These are phyloP conservation scores for Channa maculata DNA, from an alignment of 2,113 vertebrate species.

Conservation along the genomic window DNA sequence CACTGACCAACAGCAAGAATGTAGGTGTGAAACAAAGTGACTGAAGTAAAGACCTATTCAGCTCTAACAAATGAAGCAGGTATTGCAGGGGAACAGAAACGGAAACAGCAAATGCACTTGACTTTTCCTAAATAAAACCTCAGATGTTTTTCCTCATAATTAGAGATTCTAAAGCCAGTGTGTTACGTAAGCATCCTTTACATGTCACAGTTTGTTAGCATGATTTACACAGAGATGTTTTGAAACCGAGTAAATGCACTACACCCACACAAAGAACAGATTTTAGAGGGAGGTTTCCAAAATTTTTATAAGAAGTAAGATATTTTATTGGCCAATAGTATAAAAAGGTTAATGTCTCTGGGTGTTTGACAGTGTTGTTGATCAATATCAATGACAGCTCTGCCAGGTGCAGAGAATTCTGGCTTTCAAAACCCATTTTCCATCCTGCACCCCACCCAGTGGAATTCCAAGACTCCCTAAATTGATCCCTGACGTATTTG, in stretches of 20 bases:
- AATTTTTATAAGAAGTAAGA: constrained; percentile 34
- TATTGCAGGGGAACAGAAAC: not conserved
- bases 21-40: not conserved
- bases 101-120: not conserved
- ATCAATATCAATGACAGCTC: constrained; percentile 34
- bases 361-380: constrained; percentile 24
- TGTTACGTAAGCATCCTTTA: constrained; percentile 22
- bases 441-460: constrained; percentile 37
- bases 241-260: constrained; percentile 15
- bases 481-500: constrained; percentile 52
- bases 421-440: constrained; percentile 34
- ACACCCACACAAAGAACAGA: constrained; percentile 19
- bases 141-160: not conserved
- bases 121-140: not conserved
- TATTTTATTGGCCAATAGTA: constrained; percentile 9
- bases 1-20: no score
- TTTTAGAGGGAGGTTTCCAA: constrained; percentile 14
- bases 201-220: constrained; percentile 24
- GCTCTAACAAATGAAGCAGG: no score
- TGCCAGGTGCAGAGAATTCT: constrained; percentile 45
- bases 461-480: constrained; percentile 55
- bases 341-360: constrained; percentile 25
- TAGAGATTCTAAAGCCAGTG: constrained; percentile 7
- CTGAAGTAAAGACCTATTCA: no score
- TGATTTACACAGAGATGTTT: constrained; percentile 29